Evolutionary conservation across 2,888 invertebrate species (phyloP).

Genomic region (Eutolmus rufibarbis): DNA sequence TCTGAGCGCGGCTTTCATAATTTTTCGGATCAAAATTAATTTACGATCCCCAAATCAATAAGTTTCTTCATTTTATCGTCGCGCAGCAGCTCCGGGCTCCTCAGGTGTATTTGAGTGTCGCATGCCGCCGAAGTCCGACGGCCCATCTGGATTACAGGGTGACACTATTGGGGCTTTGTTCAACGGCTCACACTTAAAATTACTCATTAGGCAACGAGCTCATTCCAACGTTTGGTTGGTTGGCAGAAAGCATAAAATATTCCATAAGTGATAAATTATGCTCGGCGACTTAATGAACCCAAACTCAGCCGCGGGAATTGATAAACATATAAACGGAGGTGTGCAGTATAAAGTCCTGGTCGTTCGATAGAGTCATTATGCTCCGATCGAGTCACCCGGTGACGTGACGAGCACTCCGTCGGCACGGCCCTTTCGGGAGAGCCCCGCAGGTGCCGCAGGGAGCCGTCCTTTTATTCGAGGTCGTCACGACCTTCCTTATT

Average conservation of each 20-base stretch:
- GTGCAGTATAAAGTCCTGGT: background rate
- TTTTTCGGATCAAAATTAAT: conserved; percentile 44
- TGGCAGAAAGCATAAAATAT: background rate
- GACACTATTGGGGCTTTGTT: background rate
- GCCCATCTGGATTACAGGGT: background rate
- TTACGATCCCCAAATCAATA: conserved; percentile 38
- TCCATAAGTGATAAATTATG: conserved; percentile 33
- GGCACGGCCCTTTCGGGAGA: background rate
- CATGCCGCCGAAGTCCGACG: background rate
- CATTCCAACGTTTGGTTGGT: background rate
- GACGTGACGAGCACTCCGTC: background rate
- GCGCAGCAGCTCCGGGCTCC: background rate
- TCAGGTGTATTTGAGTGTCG: background rate
- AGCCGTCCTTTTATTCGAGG: conserved; percentile 8
- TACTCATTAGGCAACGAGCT: background rate
- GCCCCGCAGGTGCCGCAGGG: background rate
- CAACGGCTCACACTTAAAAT: background rate
- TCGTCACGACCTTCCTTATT: conserved; percentile 33
- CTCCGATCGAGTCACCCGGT: background rate
- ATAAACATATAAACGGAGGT: background rate
- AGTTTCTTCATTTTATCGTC: conserved; percentile 33
- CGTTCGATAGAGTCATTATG: conserved; percentile 12
- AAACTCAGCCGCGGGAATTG: background rate
- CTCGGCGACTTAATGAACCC: conserved; percentile 6
- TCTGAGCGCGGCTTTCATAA: conserved; percentile 27